Evolutionary conservation across 2,797 vertebrate genomes (phyloP).

Genomic region (Notoglanidium macrostoma): DNA sequence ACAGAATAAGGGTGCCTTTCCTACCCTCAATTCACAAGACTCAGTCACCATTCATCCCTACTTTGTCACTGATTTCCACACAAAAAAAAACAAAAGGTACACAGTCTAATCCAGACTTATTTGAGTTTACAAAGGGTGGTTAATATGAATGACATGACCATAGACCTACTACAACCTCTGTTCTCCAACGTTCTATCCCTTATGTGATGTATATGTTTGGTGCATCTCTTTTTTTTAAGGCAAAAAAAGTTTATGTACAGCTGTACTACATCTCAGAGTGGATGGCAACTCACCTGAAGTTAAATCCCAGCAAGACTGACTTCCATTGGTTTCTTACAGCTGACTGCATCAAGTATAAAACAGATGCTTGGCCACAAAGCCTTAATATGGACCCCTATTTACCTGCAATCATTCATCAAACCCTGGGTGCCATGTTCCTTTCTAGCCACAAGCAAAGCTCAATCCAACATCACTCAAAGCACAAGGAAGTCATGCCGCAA

Average conservation of each 20-base stretch:
- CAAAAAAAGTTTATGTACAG: not conserved
- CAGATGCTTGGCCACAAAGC: not conserved
- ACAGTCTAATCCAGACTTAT: not conserved
- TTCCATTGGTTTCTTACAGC: not conserved
- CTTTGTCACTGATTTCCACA: conserved; percentile 25
- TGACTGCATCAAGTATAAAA: not conserved
- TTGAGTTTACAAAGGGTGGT: not conserved
- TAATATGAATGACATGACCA: conserved; percentile 4
- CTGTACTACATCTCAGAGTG: not conserved
- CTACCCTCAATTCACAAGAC: conserved; percentile 27
- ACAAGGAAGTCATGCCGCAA: not conserved
- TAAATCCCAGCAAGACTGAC: not conserved
- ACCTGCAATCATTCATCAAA: not conserved
- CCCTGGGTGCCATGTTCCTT: not conserved
- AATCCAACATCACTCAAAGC: not conserved
- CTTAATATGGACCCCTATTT: not conserved
- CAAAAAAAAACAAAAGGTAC: not conserved
- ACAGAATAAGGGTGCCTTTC: conserved; percentile 8
- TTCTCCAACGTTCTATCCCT: not conserved
- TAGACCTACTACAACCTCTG: not conserved
- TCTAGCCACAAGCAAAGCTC: not conserved
- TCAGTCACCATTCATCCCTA: conserved; percentile 7
- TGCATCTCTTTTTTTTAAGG: not conserved
- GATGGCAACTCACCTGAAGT: not conserved
- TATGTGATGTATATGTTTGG: not conserved